Evolutionary conservation across 2,113 vertebrate genomes (phyloP), one percentile per base, ranked within the genome.

Genomic region (Poeciliopsis retropinna): DNA sequence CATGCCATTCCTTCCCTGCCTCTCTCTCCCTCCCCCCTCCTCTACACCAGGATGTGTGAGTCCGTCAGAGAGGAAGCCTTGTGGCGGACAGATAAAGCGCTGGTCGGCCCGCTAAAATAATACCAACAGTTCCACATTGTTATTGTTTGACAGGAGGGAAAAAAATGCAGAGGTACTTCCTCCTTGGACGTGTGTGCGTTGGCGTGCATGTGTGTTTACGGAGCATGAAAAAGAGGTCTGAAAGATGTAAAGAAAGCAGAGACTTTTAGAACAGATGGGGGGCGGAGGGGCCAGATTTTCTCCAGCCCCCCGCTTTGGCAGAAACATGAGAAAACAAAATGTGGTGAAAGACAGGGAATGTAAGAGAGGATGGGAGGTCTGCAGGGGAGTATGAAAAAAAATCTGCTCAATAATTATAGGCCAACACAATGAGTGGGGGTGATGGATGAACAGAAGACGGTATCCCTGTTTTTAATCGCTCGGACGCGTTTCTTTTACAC

Each of bases 51-150:
- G 94, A 95, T 92, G 89, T 87, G 86, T 85, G 89, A 92, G 81
- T 93, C 87, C 90, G 89, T 81, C 74, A 64, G 83, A 85, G 85
- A 95, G 95, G 95, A 96, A 96, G 95, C 92, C 88, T 95, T 96
- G 96, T 88, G 93, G 82, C 82, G 94, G 72, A 93, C 90, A 96
- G 96, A 96, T 97, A 96, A 96, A 96, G 95, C 80, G 84, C 88
- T 87, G 92, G 92, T 93, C 73, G 75, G 89, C 92, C 14, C 89
- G 93, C 92, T 92, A 93, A 91, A 93, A 94, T 94, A 94, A 95
- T 94, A 95, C 85, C 91, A 89, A 90, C 91, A 87, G 80, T 93
- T 92, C 89, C 87, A 89, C 87, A 51, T 76, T 93, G 92, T 94
- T 95, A 94, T 95, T 95, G 93, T 94, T 94, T 89, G 85, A 94